phyloP scores from a whole-genome alignment of 2,113 vertebrate species.

The Erinaceus europaeus region DNA sequence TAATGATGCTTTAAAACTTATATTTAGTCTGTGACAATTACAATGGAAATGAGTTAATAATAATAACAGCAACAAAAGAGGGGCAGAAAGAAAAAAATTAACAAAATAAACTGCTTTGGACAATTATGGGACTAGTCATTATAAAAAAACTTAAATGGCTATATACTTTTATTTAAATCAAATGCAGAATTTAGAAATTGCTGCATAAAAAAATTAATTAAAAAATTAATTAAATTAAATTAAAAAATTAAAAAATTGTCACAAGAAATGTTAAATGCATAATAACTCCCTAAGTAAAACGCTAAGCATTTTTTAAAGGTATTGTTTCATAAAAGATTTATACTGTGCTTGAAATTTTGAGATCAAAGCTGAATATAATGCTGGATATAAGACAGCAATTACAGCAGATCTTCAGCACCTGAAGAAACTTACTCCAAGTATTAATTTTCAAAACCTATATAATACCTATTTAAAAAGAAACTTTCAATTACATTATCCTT shows the following conservation, averaged over 20 bases:
- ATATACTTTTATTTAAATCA: constrained; percentile 33
- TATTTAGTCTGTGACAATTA: constrained; percentile 6
- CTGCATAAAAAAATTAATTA: background rate
- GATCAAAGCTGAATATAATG: constrained; percentile 41
- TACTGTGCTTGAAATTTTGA: constrained; percentile 7
- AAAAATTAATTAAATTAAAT: constrained; percentile 31
- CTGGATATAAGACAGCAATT: background rate
- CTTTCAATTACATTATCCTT: constrained; percentile 30
- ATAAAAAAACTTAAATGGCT: constrained; percentile 50
- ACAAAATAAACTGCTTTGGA: constrained; percentile 20
- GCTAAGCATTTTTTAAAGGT: constrained; percentile 11
- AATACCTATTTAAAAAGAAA: constrained; percentile 41
- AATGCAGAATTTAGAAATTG: background rate
- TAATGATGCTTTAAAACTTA: constrained; percentile 32
- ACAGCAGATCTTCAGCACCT: constrained; percentile 2
- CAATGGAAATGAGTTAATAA: constrained; percentile 18
- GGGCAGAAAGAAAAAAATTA: constrained; percentile 27
- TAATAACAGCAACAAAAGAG: constrained; percentile 18
- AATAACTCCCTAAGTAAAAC: background rate
- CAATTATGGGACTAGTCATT: constrained; percentile 11
- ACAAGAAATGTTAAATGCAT: constrained; percentile 5
- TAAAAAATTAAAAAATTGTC: constrained; percentile 39
- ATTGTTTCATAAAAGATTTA: constrained; percentile 31
- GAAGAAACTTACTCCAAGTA: constrained; percentile 2
- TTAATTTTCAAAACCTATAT: background rate